Evolutionary conservation across 1,140 invertebrate species (phyloP).

Genomic region (Leptinotarsa undecemlineata): DNA sequence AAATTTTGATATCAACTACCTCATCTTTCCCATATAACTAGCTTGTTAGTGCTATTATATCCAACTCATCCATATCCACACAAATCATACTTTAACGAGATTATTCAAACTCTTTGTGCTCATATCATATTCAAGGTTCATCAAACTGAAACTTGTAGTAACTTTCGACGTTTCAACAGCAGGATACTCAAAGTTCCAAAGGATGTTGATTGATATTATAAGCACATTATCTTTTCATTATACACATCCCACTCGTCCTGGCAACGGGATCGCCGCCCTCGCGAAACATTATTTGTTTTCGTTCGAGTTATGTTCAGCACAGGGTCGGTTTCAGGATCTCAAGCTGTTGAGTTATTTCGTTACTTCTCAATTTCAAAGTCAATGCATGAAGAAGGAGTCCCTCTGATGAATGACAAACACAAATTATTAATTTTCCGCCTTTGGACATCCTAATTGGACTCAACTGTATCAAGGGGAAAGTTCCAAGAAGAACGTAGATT

Average conservation of each 20-base stretch:
- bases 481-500: no score
- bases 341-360: no score
- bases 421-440: no score
- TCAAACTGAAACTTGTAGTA: background rate
- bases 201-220: conserved; percentile 19
- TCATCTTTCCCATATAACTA: no score
- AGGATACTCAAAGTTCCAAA: conserved; percentile 7
- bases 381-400: no score
- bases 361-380: no score
- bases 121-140: background rate
- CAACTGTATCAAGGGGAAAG: no score
- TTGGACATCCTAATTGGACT: no score
- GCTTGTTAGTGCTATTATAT: background rate
- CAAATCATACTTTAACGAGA: conserved; percentile 8
- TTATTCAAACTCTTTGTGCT: conserved; percentile 6
- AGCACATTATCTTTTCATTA: conserved; percentile 18
- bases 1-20: no score
- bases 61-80: background rate
- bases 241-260: conserved; percentile 4
- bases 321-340: no score
- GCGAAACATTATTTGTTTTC: background rate
- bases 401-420: no score
- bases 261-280: background rate
- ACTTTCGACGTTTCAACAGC: conserved; percentile 7
- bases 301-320: background rate